phyloP scores from a whole-genome alignment of 2,888 invertebrate species.

The Noctua janthina region DNA sequence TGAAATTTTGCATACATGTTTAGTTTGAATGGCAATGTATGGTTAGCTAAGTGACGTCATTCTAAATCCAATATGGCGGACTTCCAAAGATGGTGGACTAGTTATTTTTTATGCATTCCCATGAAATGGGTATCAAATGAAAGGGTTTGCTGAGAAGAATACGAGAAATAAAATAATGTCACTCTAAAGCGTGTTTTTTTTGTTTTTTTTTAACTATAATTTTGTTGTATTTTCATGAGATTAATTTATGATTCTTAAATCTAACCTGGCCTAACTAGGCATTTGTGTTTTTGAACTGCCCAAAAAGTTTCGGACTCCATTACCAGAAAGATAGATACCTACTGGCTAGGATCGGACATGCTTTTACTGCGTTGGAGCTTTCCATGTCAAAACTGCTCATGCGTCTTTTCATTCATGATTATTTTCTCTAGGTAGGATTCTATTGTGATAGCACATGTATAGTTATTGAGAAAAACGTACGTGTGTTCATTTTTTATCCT shows the following conservation, averaged over 20 bases:
- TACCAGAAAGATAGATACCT: neutral
- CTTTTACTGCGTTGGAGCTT: neutral
- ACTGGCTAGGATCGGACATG: neutral
- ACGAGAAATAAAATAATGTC: no score
- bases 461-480: neutral
- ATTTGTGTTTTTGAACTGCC: neutral
- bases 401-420: neutral
- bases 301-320: neutral
- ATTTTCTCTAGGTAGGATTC: neutral
- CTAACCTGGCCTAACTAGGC: neutral
- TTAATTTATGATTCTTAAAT: neutral
- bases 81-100: no score
- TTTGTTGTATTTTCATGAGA: neutral
- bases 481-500: neutral
- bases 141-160: no score
- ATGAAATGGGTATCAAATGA: no score
- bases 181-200: neutral
- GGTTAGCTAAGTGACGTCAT: no score
- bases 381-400: neutral
- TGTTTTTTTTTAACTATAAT: no score
- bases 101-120: no score
- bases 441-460: neutral
- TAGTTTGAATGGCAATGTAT: no score
- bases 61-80: no score
- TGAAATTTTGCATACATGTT: no score